These are phyloP conservation scores for Dissostichus mawsoni DNA, from an alignment of 2,113 vertebrate genomes.

Conservation along the genomic window DNA sequence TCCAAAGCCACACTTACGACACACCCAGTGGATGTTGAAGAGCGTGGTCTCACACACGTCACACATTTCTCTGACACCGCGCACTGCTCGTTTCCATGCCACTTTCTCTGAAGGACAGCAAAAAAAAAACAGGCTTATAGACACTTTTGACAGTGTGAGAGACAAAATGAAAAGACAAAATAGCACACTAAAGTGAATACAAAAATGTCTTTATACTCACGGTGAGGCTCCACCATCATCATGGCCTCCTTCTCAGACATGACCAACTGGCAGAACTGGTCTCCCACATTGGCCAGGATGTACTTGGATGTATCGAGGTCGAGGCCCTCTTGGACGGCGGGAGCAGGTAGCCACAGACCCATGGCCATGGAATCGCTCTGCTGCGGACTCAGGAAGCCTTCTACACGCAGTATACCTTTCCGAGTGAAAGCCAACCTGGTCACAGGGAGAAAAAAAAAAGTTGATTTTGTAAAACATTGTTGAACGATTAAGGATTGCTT, in stretches of 20 bases:
- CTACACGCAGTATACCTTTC: constrained; percentile 95
- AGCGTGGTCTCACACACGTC: constrained; percentile 98
- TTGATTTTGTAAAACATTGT: not conserved
- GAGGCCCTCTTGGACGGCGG: constrained; percentile 91
- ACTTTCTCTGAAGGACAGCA: constrained; percentile 90
- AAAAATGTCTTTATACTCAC: constrained; percentile 82
- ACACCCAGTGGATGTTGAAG: constrained; percentile 99
- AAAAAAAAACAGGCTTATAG: not conserved
- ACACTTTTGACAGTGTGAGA: not conserved
- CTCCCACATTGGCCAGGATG: constrained; percentile 97
- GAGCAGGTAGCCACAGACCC: constrained; percentile 96
- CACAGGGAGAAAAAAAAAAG: not conserved
- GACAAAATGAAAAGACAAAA: not conserved
- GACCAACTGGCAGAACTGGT: constrained; percentile 98
- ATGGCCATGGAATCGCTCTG: constrained; percentile 97
- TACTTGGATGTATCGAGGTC: constrained; percentile 99
- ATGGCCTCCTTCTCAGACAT: constrained; percentile 99
- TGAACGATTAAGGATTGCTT: not conserved
- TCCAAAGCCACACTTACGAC: constrained; percentile 98
- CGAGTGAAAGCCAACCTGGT: constrained; percentile 95
- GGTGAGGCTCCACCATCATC: constrained; percentile 99
- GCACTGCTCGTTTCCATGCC: constrained; percentile 97
- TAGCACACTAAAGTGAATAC: not conserved
- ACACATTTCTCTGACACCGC: constrained; percentile 97
- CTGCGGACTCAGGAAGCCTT: constrained; percentile 96